Percentiles rank a stretch among this genome's conserved stretches.
Evolutionary conservation across 1,140 invertebrate genomes (phyloP).

Genomic region (Melipona quadrifasciata): DNA sequence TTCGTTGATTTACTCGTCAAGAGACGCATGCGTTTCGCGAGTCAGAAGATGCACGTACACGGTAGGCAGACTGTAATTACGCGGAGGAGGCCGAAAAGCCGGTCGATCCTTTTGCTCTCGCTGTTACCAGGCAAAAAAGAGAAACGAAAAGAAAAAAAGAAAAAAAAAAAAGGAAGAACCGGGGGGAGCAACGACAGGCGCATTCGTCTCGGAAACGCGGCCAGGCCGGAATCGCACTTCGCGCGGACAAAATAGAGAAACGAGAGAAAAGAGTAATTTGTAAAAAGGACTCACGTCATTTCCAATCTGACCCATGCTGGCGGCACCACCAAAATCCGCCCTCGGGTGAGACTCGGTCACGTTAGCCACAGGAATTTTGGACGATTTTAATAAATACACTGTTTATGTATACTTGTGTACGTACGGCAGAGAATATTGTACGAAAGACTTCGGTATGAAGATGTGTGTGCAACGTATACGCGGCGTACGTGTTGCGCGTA

Average conservation of each 20-base stretch:
- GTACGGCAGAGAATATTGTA: constrained; percentile 4
- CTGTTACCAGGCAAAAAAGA: neutral
- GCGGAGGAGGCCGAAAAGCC: neutral
- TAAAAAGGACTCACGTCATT: constrained; percentile 80
- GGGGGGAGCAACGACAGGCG: constrained; percentile 1
- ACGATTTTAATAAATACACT: constrained; percentile 65
- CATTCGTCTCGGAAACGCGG: constrained; percentile 5
- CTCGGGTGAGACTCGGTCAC: constrained; percentile 77
- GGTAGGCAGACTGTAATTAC: neutral
- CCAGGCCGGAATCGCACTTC: neutral
- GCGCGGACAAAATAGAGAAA: neutral
- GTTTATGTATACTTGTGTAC: neutral
- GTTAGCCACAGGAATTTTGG: constrained; percentile 82
- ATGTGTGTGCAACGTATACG: neutral
- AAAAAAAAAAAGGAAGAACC: neutral
- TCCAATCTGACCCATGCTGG: constrained; percentile 83
- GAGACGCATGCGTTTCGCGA: constrained; percentile 12
- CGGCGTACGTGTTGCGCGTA: neutral
- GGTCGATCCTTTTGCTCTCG: neutral
- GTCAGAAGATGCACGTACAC: neutral
- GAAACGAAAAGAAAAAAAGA: constrained; percentile 6
- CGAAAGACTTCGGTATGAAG: constrained; percentile 45
- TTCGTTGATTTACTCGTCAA: constrained; percentile 23
- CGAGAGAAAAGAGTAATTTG: neutral
- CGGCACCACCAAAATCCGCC: constrained; percentile 75